Evolutionary conservation across 2,888 invertebrate genomes (phyloP).

Genomic region (Pycnomerus fuliginosus): DNA sequence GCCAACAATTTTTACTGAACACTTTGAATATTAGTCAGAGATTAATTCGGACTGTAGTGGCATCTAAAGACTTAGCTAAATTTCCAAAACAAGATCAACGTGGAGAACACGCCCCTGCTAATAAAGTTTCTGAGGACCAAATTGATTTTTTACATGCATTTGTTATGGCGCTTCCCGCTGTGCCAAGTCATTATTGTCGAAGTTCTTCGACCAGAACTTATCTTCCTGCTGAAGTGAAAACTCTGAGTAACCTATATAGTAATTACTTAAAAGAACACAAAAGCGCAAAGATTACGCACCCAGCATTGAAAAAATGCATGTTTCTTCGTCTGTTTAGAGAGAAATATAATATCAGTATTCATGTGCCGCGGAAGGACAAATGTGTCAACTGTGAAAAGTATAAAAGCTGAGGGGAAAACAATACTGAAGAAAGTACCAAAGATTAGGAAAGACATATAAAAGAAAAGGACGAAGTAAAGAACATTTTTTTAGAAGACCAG

Average conservation of each 20-base stretch:
- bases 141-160: not conserved
- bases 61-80: not conserved
- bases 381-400: constrained; percentile 18
- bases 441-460: constrained; percentile 7
- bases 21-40: not conserved
- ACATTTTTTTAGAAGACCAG: not conserved
- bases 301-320: not conserved
- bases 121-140: not conserved
- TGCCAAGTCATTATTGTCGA: not conserved
- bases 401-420: constrained; percentile 8
- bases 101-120: not conserved
- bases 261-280: not conserved
- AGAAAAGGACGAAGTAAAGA: not conserved
- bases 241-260: not conserved
- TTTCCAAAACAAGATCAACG: not conserved
- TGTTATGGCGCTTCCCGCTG: not conserved
- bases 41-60: not conserved
- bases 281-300: not conserved
- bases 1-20: not conserved
- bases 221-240: not conserved
- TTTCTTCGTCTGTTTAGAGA: constrained; percentile 2
- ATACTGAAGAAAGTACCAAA: constrained; percentile 2
- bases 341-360: constrained; percentile 23
- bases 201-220: not conserved
- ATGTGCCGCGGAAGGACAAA: constrained; percentile 24